Evolutionary conservation across 2,888 invertebrate genomes (phyloP), one percentile per base, ranked within the genome.

Genomic region (Apotomis capreana): DNA sequence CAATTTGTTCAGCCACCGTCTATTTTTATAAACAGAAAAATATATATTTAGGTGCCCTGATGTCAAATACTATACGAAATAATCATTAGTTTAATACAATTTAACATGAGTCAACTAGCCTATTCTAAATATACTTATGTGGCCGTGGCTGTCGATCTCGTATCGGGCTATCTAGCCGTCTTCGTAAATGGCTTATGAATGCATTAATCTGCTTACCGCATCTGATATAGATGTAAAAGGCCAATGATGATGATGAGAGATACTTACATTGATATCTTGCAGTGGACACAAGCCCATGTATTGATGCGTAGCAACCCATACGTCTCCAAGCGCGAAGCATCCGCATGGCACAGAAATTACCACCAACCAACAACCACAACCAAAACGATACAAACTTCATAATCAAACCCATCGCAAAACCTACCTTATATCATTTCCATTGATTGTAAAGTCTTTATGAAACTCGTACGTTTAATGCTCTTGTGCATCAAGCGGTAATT

Each of bases 261-360:
- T 9, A 13, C n/a, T 13, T 54, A n/a, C 5, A 54, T 5, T 15
- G 15, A 67, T 37, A 71, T 67, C 71, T 62, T 61, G 46, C 61
- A 71, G 40, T 71, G 67, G n/a, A 44, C 40, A n/a, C 61, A 67
- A 57, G 40, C 67, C 55, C 40, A 37, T 40, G 67, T 57, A 71
- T 71, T 68, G 69, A 72, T 68, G 79, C 78, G 78, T 79, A 76
- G 72, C 79, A 75, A 75, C 79, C 79, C 76, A 70, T 76, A 73
- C 73, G 73, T 73, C 75, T 65, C 74, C 49, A 60, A 76, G 74
- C 75, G 75, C 74, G 77, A 77, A 75, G 74, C 79, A 84, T 83
- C 84, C 84, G 83, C 80, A 79, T 79, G 75, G 78, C 76, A 79
- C 77, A 76, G 81, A 81, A 83, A 82, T 49, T 9, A 49, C 65